Base-by-base conservation (phyloP, 2,888 invertebrate species). In the Agonopterix subpropinquella region DNA sequence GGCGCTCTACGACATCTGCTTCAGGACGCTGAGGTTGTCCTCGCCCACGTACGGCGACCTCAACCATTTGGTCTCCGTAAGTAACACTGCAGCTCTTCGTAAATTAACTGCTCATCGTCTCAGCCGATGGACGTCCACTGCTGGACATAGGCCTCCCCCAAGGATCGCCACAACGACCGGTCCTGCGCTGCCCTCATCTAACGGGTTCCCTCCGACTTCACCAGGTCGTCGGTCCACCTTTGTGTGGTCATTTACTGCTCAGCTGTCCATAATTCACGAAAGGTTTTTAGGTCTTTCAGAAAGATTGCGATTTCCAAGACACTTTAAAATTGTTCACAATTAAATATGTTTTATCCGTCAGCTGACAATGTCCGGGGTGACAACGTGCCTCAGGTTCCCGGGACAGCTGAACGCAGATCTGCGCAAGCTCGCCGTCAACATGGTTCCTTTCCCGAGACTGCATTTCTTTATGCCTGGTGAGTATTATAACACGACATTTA, bases 1-100 rank as follows among this genome's bases (percentile, higher is more conserved):
- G 74, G 96, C 96, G 46, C 89, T 96, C 9, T 96, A 96, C 80
- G 95, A 96, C 80, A 96, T 96, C 70, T 96, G 96, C 89, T 96
- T 96, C 91, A 89, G 96, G 53, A 96, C 96, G 2, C 83, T 96
- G 57, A 92, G 95, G 64, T 89, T 96, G 5, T 89, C 92, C 42
- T 94, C 94, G 39, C 97, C 97, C 37, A 96, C 96, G 0, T 97
- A 97, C 70, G 95, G 95, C n/a, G 96, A 97, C 67, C 87, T 97
- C 52, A 97, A 97, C 83, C 94, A 97, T 88, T 89, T 97, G 53
- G 96, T 96, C 18, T 94, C 95, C 55, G 92, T 91, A 61, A 89
- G 90, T 64, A 5, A 5, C n/a, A 37, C 18, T 18, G 18, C 13
- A 13, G 13, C 2, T 18, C 18, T 18, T 18, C 3, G 18, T 18